Evolutionary conservation across 2,888 invertebrate species (phyloP).

Genomic region (Agrochola lota): DNA sequence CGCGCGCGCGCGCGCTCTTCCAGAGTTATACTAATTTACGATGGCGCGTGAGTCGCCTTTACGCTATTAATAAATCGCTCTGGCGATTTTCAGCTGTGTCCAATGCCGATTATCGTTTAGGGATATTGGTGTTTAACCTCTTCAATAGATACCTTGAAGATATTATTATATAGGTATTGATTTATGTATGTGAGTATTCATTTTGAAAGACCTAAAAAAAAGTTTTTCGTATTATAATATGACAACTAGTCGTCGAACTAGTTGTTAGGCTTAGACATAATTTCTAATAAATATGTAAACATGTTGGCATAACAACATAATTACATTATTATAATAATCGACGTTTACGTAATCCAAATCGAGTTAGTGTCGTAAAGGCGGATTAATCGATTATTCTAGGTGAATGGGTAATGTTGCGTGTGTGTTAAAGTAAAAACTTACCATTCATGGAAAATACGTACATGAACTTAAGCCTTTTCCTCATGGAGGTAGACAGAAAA

Average conservation of each 20-base stretch:
- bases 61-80: conserved; percentile 81
- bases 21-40: conserved; percentile 78
- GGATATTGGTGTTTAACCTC: conserved; percentile 56
- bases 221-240: not conserved
- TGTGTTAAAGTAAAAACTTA: not conserved
- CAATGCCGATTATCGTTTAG: conserved; percentile 63
- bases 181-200: not conserved
- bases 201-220: not conserved
- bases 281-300: conserved; percentile 27
- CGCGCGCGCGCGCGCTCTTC: conserved; percentile 82
- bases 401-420: conserved; percentile 1
- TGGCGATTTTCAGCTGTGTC: conserved; percentile 69
- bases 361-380: conserved; percentile 22
- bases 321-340: conserved; percentile 32
- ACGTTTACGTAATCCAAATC: conserved; percentile 32
- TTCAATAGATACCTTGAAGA: conserved; percentile 12
- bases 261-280: not conserved
- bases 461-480: too few species aligned
- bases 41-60: conserved; percentile 76
- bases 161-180: not conserved
- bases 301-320: conserved; percentile 3
- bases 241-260: not conserved
- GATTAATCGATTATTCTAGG: conserved; percentile 31
- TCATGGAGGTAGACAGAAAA: not conserved
- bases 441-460: too few species aligned